These are phyloP conservation scores for Coryphaenoides rupestris DNA, from an alignment of 2,113 vertebrate species.

Conservation along the genomic window DNA sequence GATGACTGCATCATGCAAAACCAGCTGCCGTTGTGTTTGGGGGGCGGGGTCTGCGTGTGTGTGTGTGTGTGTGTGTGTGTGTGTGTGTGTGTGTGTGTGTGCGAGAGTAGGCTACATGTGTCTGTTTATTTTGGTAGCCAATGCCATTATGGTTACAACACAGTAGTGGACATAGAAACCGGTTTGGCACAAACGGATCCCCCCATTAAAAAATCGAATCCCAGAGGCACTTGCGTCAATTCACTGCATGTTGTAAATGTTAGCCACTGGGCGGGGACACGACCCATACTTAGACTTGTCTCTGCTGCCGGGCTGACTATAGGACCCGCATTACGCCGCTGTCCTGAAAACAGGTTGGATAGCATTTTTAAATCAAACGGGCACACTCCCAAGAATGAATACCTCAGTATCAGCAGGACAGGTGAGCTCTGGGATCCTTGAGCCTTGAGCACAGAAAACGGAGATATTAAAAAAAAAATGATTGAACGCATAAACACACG, in stretches of 20 bases:
- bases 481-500: constrained; percentile 64
- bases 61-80: constrained; percentile 8
- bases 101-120: not conserved
- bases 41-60: constrained; percentile 5
- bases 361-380: not conserved
- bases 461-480: constrained; percentile 6
- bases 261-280: constrained; percentile 30
- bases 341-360: not conserved
- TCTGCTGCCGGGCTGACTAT: not conserved
- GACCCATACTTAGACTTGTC: constrained; percentile 12
- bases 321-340: not conserved
- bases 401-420: not conserved
- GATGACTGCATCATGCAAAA: constrained; percentile 29
- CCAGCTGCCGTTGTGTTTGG: constrained; percentile 13
- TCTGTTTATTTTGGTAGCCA: constrained; percentile 31
- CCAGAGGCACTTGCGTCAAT: constrained; percentile 30
- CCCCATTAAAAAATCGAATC: constrained; percentile 63
- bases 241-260: constrained; percentile 37
- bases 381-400: not conserved
- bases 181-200: constrained; percentile 46
- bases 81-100: constrained; percentile 2
- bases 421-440: not conserved
- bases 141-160: constrained; percentile 10
- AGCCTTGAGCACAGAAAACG: not conserved
- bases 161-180: constrained; percentile 29